Evolutionary conservation across 2,113 vertebrate genomes (phyloP).

Genomic region (Gasterosteus nipponicus): DNA sequence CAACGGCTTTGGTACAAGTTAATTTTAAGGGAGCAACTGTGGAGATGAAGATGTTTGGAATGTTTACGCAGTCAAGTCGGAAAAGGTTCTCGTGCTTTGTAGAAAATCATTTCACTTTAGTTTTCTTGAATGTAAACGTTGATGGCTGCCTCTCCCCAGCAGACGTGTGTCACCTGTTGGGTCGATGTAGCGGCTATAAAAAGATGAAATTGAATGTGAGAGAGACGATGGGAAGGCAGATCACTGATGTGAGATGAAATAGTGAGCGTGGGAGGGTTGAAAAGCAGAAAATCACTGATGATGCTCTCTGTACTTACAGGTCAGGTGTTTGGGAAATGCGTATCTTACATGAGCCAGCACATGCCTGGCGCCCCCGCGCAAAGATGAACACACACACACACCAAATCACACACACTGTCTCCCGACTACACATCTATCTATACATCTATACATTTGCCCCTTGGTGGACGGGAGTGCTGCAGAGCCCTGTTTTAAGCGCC

Average conservation of each 20-base stretch:
- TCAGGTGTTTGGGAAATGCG: slow-evolving; percentile 48
- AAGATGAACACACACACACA: slow-evolving; percentile 2
- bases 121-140: neutral
- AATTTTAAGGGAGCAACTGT: neutral
- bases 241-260: slow-evolving; percentile 24
- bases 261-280: slow-evolving; percentile 54
- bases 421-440: slow-evolving; percentile 13
- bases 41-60: neutral
- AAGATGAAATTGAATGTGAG: slow-evolving; percentile 3
- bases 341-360: slow-evolving; percentile 23
- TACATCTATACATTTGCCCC: slow-evolving; percentile 43
- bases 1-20: neutral
- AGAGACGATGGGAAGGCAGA: slow-evolving; percentile 11
- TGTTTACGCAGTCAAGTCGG: neutral
- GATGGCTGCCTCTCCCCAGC: neutral
- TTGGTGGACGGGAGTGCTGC: slow-evolving; percentile 13
- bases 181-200: neutral
- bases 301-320: slow-evolving; percentile 36
- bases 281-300: slow-evolving; percentile 38
- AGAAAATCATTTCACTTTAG: neutral
- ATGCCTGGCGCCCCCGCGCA: slow-evolving; percentile 30
- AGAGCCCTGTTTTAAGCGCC: slow-evolving; percentile 48
- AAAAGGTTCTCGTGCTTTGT: neutral
- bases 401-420: neutral
- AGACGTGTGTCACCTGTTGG: neutral